Percentiles rank a stretch among this genome's conserved stretches.
Conservation (phyloP, 2,113 vertebrate genomes). For the Scophthalmus maximus region DNA sequence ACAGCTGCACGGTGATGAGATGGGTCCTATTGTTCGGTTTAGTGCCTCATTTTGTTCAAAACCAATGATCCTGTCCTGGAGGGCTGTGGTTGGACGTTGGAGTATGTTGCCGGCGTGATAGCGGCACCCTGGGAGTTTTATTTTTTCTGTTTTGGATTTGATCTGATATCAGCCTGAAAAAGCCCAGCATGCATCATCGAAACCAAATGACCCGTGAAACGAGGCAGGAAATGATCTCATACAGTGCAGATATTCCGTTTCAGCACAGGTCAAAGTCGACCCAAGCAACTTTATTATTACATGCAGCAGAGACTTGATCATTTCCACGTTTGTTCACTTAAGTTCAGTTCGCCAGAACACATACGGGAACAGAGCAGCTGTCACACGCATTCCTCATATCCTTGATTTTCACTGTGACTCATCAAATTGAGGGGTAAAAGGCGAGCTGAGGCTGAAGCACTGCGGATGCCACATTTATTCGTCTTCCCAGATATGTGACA, state of each 20-base stretch:
- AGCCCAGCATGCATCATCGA: slow-evolving; percentile 40
- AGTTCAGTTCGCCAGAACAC: slow-evolving; percentile 27
- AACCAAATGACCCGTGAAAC: slow-evolving; percentile 64
- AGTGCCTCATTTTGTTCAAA: slow-evolving; percentile 60
- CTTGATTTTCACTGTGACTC: slow-evolving; percentile 41
- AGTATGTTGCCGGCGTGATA: slow-evolving; percentile 34
- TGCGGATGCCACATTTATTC: slow-evolving; percentile 42
- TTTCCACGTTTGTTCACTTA: slow-evolving; percentile 21
- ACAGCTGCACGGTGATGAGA: slow-evolving; percentile 53
- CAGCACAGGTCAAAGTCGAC: slow-evolving; percentile 33
- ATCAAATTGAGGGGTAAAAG: slow-evolving; percentile 49
- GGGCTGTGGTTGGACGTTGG: slow-evolving; percentile 26
- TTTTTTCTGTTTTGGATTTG: slow-evolving; percentile 37
- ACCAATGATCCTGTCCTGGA: slow-evolving; percentile 26
- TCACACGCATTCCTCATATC: slow-evolving; percentile 16
- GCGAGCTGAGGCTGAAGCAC: slow-evolving; percentile 11
- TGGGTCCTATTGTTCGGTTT: slow-evolving; percentile 53
- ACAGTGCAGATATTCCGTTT: slow-evolving; percentile 38
- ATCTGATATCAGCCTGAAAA: slow-evolving; percentile 45
- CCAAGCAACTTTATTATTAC: slow-evolving; percentile 43
- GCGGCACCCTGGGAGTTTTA: slow-evolving; percentile 34
- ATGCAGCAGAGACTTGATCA: slow-evolving; percentile 34
- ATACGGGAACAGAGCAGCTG: slow-evolving; percentile 10
- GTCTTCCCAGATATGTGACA: slow-evolving; percentile 44
- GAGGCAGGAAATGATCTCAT: slow-evolving; percentile 68